A percentile compares a stretch with the other conserved stretches of the same genome.
phyloP scores from a whole-genome alignment of 2,888 invertebrate species.

The Sipha maydis region DNA sequence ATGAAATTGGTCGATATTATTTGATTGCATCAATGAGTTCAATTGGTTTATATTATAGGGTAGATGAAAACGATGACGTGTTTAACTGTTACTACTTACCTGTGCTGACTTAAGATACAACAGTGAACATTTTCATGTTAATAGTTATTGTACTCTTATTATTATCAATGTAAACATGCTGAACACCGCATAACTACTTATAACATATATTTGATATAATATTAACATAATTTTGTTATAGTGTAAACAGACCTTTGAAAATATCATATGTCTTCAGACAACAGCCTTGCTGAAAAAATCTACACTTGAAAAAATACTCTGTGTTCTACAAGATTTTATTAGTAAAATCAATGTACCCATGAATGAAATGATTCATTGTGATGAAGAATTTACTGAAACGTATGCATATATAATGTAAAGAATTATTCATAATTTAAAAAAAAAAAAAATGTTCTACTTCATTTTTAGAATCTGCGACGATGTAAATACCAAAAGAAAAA shows the following conservation, averaged over 20 bases:
- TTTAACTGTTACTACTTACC: too few relatives aligned
- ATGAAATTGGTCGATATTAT: too few relatives aligned
- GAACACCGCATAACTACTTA: not conserved
- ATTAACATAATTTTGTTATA: slow-evolving; percentile 11
- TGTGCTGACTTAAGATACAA: too few relatives aligned
- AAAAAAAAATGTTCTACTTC: too few relatives aligned
- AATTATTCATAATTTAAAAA: not conserved
- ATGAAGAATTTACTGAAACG: not conserved
- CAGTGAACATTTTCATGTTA: too few relatives aligned
- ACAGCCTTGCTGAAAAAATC: slow-evolving; percentile 39
- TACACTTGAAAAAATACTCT: slow-evolving; percentile 44
- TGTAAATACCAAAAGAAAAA: not conserved
- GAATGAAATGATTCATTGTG: slow-evolving; percentile 20
- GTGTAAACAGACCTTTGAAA: slow-evolving; percentile 51
- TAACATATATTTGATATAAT: not conserved
- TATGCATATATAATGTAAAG: not conserved
- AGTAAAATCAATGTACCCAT: slow-evolving; percentile 32
- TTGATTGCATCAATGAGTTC: too few relatives aligned
- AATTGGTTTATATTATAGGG: too few relatives aligned
- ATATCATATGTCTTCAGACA: slow-evolving; percentile 44
- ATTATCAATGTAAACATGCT: too few relatives aligned
- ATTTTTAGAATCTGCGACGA: slow-evolving; percentile 1
- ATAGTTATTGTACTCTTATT: too few relatives aligned
- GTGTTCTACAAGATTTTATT: slow-evolving; percentile 42
- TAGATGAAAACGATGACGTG: too few relatives aligned